These are phyloP conservation scores for Nyctibius bracteatus DNA, from an alignment of 2,113 vertebrate species.

Conservation along the genomic window DNA sequence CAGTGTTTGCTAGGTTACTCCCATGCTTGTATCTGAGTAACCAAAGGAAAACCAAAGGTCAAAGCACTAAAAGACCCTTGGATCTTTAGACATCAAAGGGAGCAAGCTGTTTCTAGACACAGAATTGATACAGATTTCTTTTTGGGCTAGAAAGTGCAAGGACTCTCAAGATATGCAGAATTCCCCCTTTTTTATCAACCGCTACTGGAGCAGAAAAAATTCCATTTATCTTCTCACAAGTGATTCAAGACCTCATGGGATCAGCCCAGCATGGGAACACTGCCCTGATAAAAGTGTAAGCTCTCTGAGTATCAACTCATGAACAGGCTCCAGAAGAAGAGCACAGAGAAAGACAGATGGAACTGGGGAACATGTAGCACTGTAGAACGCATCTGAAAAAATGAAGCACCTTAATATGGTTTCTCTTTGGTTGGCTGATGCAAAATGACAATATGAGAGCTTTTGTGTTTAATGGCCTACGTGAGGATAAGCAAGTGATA, in stretches of 20 bases:
- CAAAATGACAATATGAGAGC: neutral
- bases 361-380: accelerated
- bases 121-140: neutral
- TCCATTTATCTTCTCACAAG: neutral
- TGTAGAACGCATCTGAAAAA: neutral
- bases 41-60: neutral
- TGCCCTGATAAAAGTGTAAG: neutral
- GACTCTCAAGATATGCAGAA: neutral
- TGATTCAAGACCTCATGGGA: neutral
- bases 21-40: neutral
- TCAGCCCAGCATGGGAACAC: neutral
- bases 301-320: neutral
- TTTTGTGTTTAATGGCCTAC: neutral
- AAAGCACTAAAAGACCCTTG: neutral
- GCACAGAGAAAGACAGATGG: neutral
- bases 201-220: neutral
- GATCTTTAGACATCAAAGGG: neutral
- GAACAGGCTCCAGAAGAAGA: neutral
- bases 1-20: neutral
- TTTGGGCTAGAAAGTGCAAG: neutral
- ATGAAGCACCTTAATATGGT: neutral
- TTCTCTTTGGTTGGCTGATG: neutral
- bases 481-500: neutral
- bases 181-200: neutral
- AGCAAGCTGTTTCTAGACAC: neutral